These are phyloP conservation scores for Piaya cayana DNA, from an alignment of 2,113 vertebrate genomes.

Conservation along the genomic window DNA sequence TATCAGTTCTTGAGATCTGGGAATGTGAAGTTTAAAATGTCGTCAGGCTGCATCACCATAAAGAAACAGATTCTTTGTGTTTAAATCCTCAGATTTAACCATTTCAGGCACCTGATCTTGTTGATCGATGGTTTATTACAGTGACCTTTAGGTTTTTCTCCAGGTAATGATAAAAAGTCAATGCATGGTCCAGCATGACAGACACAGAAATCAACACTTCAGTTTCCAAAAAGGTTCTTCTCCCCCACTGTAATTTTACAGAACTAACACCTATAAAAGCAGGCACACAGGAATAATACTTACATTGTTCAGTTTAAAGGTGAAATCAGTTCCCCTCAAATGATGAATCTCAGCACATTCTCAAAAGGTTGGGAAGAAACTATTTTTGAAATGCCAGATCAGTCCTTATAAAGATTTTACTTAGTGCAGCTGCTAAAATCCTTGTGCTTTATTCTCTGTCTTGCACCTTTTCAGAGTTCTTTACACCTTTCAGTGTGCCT, in stretches of 20 bases:
- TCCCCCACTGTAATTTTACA: background rate
- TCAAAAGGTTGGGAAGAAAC: conserved; percentile 23
- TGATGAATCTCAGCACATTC: conserved; percentile 31
- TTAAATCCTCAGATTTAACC: background rate
- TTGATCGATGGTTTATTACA: background rate
- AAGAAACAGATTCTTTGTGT: background rate
- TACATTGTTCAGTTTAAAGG: conserved; percentile 36
- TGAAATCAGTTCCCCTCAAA: conserved; percentile 46
- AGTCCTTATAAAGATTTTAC: conserved; percentile 48
- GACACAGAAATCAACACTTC: background rate
- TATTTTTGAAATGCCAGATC: conserved; percentile 65
- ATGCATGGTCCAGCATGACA: background rate
- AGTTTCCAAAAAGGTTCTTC: background rate
- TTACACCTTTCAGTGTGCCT: conserved; percentile 55
- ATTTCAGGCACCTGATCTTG: background rate
- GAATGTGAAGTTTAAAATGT: background rate
- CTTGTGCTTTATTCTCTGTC: conserved; percentile 51
- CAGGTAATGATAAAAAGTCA: background rate
- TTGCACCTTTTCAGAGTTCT: conserved; percentile 61
- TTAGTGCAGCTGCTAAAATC: conserved; percentile 24
- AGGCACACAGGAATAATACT: background rate
- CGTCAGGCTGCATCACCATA: background rate
- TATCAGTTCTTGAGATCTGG: background rate
- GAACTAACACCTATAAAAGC: background rate
- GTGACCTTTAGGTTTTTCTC: background rate